Evolutionary conservation across 2,888 invertebrate species (phyloP).

Genomic region (Tetropium fuscum): DNA sequence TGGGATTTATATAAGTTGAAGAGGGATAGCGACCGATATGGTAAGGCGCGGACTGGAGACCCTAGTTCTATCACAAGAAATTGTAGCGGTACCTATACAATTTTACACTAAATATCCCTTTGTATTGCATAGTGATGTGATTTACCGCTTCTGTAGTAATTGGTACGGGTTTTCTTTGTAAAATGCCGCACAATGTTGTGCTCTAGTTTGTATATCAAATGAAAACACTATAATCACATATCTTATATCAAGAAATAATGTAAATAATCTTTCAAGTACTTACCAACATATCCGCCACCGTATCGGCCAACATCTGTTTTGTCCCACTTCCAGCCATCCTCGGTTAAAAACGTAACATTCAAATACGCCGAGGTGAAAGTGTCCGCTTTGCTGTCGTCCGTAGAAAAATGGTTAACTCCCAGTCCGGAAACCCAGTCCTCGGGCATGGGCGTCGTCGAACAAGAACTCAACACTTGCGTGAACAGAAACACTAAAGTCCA

Average conservation of each 20-base stretch:
- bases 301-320: slow-evolving; percentile 68
- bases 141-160: no score
- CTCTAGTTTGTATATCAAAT: no score
- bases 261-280: slow-evolving; percentile 10
- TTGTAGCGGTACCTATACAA: no score
- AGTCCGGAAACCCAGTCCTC: slow-evolving; percentile 60
- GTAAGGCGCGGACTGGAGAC: no score
- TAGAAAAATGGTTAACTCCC: slow-evolving; percentile 54
- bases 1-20: no score
- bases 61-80: no score
- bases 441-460: slow-evolving; percentile 40
- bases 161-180: no score
- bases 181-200: no score
- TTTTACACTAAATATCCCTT: no score
- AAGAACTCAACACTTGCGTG: slow-evolving; percentile 27
- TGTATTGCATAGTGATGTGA: no score
- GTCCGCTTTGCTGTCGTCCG: slow-evolving; percentile 60
- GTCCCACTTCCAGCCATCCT: slow-evolving; percentile 62
- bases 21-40: no score
- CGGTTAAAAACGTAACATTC: slow-evolving; percentile 72
- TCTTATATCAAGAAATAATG: neutral
- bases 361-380: slow-evolving; percentile 73
- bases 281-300: slow-evolving; percentile 75
- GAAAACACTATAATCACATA: no score
- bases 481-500: slow-evolving; percentile 28